A percentile compares a stretch with the other conserved stretches of the same genome.
Conservation (phyloP, 2,113 vertebrate species). For the Paradoxurus hermaphroditus region DNA sequence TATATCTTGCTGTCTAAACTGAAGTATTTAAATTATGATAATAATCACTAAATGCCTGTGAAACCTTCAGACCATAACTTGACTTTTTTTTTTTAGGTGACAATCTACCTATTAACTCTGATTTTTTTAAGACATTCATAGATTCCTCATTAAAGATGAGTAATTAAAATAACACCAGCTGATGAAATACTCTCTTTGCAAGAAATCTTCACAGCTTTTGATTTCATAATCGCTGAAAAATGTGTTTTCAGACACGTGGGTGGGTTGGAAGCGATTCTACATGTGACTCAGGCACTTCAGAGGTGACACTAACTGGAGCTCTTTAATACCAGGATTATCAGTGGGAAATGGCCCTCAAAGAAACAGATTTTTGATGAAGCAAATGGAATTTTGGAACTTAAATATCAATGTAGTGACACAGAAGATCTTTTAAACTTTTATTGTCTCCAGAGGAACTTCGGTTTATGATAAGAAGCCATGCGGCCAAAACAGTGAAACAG, state of each 20-base stretch:
- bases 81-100: background rate
- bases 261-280: constrained; percentile 19
- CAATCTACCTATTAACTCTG: background rate
- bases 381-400: constrained; percentile 14
- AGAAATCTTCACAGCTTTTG: constrained; percentile 22
- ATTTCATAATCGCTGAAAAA: constrained; percentile 44
- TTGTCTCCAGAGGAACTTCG: background rate
- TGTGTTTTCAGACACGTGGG: constrained; percentile 38
- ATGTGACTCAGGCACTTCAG: background rate
- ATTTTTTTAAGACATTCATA: constrained; percentile 31
- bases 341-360: background rate
- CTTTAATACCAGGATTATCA: constrained; percentile 18
- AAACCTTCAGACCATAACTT: background rate
- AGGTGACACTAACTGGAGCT: background rate
- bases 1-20: constrained; percentile 19
- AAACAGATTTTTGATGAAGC: constrained; percentile 11
- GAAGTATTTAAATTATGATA: constrained; percentile 39
- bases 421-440: background rate
- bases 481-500: background rate
- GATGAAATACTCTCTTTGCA: constrained; percentile 40
- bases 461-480: background rate
- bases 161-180: constrained; percentile 61
- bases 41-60: background rate
- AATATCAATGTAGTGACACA: background rate
- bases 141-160: constrained; percentile 42